A percentile compares a stretch with the other conserved stretches of the same genome.
phyloP scores from a whole-genome alignment of 1,140 invertebrate genomes.

The Sarcophaga peregrina region DNA sequence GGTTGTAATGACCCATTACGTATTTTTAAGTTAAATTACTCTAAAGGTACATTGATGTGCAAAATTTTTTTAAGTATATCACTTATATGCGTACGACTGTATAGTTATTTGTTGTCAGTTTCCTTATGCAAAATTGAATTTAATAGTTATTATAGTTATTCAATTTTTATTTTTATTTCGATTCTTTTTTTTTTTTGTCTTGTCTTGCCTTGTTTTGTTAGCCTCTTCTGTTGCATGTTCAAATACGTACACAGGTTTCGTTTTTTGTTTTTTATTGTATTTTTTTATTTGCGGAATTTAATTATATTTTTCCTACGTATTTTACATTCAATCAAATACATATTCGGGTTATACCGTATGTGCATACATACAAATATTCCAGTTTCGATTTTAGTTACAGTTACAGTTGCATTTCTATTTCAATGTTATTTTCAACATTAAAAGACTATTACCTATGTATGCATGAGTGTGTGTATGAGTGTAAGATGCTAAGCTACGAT shows the following conservation, averaged over 20 bases:
- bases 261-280: not conserved
- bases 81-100: no score
- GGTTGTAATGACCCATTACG: no score
- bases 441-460: not conserved
- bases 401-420: not conserved
- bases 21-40: no score
- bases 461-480: no score
- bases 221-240: no score
- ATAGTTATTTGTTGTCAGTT: not conserved
- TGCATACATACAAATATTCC: not conserved
- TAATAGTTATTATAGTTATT: constrained; percentile 1
- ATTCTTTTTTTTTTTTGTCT: not conserved
- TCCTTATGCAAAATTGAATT: not conserved
- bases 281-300: constrained; percentile 16
- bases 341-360: not conserved
- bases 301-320: not conserved
- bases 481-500: no score
- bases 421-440: constrained; percentile 10
- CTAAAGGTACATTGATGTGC: no score
- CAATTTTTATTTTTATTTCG: constrained; percentile 2
- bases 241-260: no score
- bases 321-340: not conserved
- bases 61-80: no score
- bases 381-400: not conserved
- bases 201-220: not conserved